Evolutionary conservation across 1,140 invertebrate species (phyloP).

Genomic region (Papilio dardanus): DNA sequence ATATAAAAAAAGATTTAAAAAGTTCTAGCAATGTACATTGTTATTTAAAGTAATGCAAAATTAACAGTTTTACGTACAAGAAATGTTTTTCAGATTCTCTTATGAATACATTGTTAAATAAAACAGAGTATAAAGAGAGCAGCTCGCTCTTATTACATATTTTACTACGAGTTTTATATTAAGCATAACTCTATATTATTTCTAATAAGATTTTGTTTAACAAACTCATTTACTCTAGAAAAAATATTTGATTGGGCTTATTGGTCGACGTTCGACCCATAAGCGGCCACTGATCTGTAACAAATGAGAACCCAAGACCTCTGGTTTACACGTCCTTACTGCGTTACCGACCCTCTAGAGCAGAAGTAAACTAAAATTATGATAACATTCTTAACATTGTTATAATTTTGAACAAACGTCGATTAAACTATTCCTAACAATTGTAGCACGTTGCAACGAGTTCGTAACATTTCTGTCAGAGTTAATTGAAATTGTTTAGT

Average conservation of each 20-base stretch:
- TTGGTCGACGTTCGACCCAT: too few species aligned
- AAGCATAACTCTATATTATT: neutral
- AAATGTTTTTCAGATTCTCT: neutral
- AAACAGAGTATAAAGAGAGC: neutral
- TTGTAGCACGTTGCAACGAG: neutral
- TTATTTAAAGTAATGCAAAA: neutral
- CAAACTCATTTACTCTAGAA: too few species aligned
- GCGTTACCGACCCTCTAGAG: too few species aligned
- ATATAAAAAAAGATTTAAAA: neutral
- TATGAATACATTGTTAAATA: slow-evolving; percentile 9
- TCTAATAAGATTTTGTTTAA: neutral
- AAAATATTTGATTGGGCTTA: too few species aligned
- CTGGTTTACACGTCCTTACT: too few species aligned
- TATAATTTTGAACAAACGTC: neutral
- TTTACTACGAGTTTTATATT: slow-evolving; percentile 9
- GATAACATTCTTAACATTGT: neutral
- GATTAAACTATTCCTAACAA: slow-evolving; percentile 19
- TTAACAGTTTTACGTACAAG: neutral
- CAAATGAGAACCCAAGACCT: too few species aligned
- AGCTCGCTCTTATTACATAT: neutral
- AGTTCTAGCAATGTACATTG: neutral
- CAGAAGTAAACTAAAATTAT: neutral
- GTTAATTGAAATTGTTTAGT: slow-evolving; percentile 16
- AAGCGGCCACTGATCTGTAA: too few species aligned
- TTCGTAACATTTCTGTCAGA: neutral